Percentiles rank a stretch among this genome's conserved stretches.
These are phyloP conservation scores for Chouioia cunea DNA, from an alignment of 2,888 invertebrate genomes.

Conservation along the genomic window DNA sequence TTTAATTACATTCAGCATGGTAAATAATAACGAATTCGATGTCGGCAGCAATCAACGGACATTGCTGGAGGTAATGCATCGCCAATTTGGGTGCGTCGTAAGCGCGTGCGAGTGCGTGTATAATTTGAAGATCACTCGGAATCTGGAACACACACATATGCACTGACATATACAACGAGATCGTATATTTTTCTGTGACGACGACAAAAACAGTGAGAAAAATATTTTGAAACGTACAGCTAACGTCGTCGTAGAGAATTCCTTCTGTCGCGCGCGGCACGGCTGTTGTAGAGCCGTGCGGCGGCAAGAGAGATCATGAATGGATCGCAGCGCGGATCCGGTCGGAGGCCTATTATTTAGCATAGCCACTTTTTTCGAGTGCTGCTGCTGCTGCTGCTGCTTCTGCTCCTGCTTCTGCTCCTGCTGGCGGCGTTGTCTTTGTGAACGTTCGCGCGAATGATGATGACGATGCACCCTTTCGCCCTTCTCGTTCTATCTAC, in stretches of 20 bases:
- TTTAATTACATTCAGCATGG: too few relatives aligned
- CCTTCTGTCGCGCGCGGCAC: constrained; percentile 13
- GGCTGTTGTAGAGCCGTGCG: background rate
- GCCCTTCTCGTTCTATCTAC: constrained; percentile 30
- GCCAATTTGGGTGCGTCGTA: constrained; percentile 25
- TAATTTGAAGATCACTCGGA: constrained; percentile 35
- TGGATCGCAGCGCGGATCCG: constrained; percentile 50
- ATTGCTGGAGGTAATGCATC: background rate
- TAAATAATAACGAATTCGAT: too few relatives aligned
- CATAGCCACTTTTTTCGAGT: constrained; percentile 66
- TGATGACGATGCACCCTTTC: constrained; percentile 64
- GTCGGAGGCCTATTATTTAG: constrained; percentile 66
- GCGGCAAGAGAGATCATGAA: constrained; percentile 25
- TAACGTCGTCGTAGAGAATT: background rate
- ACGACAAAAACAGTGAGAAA: background rate
- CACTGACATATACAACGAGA: background rate
- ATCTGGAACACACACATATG: constrained; percentile 35
- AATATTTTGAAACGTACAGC: background rate
- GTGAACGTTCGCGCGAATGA: constrained; percentile 61
- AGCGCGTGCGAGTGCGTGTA: too few relatives aligned
- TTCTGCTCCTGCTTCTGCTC: constrained; percentile 57
- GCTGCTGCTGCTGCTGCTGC: constrained; percentile 49
- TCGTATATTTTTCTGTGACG: background rate
- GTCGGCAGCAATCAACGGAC: too few relatives aligned
- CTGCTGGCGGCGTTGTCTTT: constrained; percentile 66